Conservation (phyloP, 2,888 invertebrate species). For the Temnothorax ravouxi region DNA sequence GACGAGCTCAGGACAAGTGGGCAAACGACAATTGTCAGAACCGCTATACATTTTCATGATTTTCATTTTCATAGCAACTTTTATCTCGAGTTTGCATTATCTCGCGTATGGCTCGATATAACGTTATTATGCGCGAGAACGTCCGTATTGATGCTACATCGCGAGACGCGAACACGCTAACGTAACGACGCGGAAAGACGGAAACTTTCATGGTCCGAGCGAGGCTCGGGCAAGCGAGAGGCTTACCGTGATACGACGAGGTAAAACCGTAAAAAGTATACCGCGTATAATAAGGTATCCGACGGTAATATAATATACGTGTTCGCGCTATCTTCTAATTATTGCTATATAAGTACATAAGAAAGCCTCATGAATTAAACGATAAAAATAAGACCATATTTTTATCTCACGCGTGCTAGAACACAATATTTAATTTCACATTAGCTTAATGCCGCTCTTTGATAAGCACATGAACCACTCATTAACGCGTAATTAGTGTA, state of each 20-base stretch:
- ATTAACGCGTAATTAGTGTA: neutral
- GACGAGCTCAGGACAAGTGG: neutral
- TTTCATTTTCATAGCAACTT: neutral
- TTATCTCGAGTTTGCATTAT: neutral
- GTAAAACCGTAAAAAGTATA: conserved; percentile 39
- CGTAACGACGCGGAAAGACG: conserved; percentile 53
- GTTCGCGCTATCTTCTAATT: conserved; percentile 37
- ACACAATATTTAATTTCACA: conserved; percentile 17
- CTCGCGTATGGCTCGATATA: neutral
- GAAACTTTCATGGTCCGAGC: conserved; percentile 43
- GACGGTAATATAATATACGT: neutral
- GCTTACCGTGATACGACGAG: conserved; percentile 27
- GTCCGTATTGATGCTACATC: conserved; percentile 14
- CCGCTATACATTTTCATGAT: neutral
- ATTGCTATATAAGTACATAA: neutral
- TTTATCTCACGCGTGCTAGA: neutral
- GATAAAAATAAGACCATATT: neutral
- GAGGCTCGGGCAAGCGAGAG: conserved; percentile 31
- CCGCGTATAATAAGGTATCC: conserved; percentile 34
- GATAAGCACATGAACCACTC: conserved; percentile 17
- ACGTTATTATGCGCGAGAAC: conserved; percentile 13
- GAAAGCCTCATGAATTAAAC: neutral
- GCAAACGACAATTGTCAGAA: neutral
- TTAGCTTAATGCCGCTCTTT: conserved; percentile 11
- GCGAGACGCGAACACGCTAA: conserved; percentile 14